Evolutionary conservation across 2,113 vertebrate species (phyloP), one percentile per base, ranked within the genome.

Genomic region (Mus spicilegus): DNA sequence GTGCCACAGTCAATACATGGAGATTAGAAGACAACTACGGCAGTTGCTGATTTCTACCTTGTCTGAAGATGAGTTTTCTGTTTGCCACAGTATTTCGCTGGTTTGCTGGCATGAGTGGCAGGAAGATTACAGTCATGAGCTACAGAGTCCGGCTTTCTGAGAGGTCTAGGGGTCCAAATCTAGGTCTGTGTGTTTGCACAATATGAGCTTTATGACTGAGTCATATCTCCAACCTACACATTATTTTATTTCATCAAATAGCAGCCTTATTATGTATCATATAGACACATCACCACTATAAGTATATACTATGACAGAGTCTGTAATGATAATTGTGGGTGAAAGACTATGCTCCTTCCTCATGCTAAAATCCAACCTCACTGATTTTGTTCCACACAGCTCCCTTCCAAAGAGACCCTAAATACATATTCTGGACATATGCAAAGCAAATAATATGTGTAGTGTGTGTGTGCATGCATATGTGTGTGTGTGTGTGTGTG

Each of bases 341-440:
- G 24, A 81, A 61, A 28, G 75, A 67, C 19, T 51, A 26, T 70
- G 24, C 0, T 3, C 4, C 2, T 54, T 69, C 8, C 13, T 61
- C 2, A 30, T 3, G 7, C n/a, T 58, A 65, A 93, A 73, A 75
- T 36, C 67, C 69, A 69, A 73, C 24, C 22, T 82, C 16, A 58
- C 0, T n/a, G 26, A 4, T 22, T 51, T 9, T 16, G 2, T 10
- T 81, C 13, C 42, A 24, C 0, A 17, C 20, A 69, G 36, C n/a
- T 77, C 33, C 58, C 30, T 30, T 76, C 4, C 26, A 17, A 58
- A 78, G 36, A 67, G 3, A 65, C 2, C 49, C 36, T 0, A 0
- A 0, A 0, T 56, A 24, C 4, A 0, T 6, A 9, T 1, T 46
- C 4, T 36, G 14, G 14, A 70, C 10, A 7, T 80, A 2, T 19